Evolutionary conservation across 2,888 invertebrate species (phyloP).

Genomic region (Timema cristinae): DNA sequence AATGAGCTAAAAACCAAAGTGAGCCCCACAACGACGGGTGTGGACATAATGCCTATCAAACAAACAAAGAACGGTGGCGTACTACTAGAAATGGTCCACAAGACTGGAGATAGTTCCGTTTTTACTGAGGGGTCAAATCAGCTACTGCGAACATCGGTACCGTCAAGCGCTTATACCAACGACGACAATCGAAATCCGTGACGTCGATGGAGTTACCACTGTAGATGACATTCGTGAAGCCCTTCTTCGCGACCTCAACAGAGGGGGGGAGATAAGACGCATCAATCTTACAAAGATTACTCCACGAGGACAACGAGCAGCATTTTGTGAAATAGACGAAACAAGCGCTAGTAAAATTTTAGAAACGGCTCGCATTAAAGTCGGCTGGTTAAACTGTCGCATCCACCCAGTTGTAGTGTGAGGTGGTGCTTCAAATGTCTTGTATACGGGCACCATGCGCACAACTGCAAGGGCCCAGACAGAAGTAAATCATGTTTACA

Average conservation of each 20-base stretch:
- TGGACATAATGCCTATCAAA: background rate
- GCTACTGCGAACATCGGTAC: background rate
- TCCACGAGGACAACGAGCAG: background rate
- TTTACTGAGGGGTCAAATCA: background rate
- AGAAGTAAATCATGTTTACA: background rate
- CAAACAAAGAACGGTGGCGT: background rate
- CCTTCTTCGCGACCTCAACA: background rate
- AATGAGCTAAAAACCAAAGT: background rate
- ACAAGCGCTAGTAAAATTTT: background rate
- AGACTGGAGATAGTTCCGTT: background rate
- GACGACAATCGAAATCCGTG: conserved; percentile 31
- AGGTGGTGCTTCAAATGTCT: background rate
- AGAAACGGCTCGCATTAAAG: background rate
- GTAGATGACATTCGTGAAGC: background rate
- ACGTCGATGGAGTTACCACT: conserved; percentile 37
- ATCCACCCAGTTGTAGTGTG: background rate
- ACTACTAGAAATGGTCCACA: conserved; percentile 1
- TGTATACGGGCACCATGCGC: background rate
- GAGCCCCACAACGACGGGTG: background rate
- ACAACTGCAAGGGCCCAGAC: background rate
- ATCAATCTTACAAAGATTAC: background rate
- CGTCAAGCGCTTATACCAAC: background rate
- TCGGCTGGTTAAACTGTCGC: background rate
- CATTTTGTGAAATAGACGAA: background rate
- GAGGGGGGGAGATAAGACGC: background rate